Evolutionary conservation across 2,797 vertebrate genomes (phyloP), one percentile per base, ranked within the genome.

Genomic region (Percopsis omiscomaycus): DNA sequence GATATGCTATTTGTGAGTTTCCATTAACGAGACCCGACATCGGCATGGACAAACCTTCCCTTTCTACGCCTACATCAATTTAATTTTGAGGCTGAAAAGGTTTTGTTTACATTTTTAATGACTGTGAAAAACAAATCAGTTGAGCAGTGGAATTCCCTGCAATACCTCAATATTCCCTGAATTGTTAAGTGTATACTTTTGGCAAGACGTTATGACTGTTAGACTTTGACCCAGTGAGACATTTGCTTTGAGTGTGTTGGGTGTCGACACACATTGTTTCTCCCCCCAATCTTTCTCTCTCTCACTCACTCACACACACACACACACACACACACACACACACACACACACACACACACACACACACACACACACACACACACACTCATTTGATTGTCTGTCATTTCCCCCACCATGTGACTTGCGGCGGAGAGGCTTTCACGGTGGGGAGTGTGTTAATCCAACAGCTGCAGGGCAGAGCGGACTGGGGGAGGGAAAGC

Each of bases 391-490:
- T 58, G 68, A 76, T 69, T 67, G 56, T 58, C 48, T 68, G 66
- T 51, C 27, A 63, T 60, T 45, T 14, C 62, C 51, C 22, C 54
- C 65, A 46, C 75, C 72, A 74, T 80, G 79, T 75, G 83, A 84
- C 83, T 69, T 61, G 74, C 66, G 74, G 79, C 65, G 60, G 79
- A 13, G 60, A 73, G 71, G 75, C 73, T 71, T 78, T 82, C 78
- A 30, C 75, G 69, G 80, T 75, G 30, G 44, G 72, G 65, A 77
- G 82, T 69, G 82, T 71, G 71, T 85, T 86, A 83, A 83, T 82
- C 80, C 80, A 87, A 86, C 85, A 89, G 88, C 88, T 89, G 88
- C 79, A 64, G 69, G 71, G 76, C 80, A 75, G 71, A 79, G 72
- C 52, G 67, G 49, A 64, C 46, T 55, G 30, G 69, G 56, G 37